A percentile compares a stretch with the other conserved stretches of the same genome.
These are phyloP conservation scores for Leptodirus hochenwartii DNA, from an alignment of 2,888 invertebrate species.

Conservation along the genomic window DNA sequence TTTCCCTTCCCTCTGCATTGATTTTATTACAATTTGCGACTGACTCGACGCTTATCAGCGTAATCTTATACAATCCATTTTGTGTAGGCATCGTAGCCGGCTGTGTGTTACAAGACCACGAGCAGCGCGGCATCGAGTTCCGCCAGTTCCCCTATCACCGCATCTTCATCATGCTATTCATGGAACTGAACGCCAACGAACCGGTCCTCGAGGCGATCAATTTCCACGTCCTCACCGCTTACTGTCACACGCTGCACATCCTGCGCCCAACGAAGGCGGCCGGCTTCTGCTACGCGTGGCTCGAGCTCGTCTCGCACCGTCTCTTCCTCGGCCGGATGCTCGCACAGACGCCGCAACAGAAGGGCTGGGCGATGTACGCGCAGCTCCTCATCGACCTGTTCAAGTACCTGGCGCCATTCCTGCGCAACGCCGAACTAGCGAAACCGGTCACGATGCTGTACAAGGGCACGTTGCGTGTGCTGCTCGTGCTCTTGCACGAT, in stretches of 20 bases:
- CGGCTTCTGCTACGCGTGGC: conserved; percentile 96
- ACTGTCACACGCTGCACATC: conserved; percentile 89
- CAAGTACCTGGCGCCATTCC: conserved; percentile 90
- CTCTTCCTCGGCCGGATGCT: conserved; percentile 89
- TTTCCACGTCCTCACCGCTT: conserved; percentile 86
- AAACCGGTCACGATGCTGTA: conserved; percentile 87
- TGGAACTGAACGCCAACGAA: conserved; percentile 89
- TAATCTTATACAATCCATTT: too few relatives aligned
- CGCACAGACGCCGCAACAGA: conserved; percentile 79
- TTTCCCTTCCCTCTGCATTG: too few relatives aligned
- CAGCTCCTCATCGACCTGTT: conserved; percentile 90
- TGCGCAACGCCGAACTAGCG: conserved; percentile 90
- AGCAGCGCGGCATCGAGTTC: conserved; percentile 74
- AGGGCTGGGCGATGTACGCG: conserved; percentile 95
- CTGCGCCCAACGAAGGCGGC: conserved; percentile 85
- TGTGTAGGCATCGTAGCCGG: conserved; percentile 93
- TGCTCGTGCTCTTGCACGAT: conserved; percentile 90
- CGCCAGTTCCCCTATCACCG: conserved; percentile 97
- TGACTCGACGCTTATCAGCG: too few relatives aligned
- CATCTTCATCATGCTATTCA: conserved; percentile 88
- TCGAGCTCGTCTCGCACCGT: conserved; percentile 92
- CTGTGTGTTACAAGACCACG: conserved; percentile 90
- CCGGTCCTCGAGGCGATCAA: conserved; percentile 87
- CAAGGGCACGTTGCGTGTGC: conserved; percentile 86
- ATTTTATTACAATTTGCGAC: too few relatives aligned